phyloP scores from a whole-genome alignment of 2,797 vertebrate species.

The Enteromius thamalakanensis region DNA sequence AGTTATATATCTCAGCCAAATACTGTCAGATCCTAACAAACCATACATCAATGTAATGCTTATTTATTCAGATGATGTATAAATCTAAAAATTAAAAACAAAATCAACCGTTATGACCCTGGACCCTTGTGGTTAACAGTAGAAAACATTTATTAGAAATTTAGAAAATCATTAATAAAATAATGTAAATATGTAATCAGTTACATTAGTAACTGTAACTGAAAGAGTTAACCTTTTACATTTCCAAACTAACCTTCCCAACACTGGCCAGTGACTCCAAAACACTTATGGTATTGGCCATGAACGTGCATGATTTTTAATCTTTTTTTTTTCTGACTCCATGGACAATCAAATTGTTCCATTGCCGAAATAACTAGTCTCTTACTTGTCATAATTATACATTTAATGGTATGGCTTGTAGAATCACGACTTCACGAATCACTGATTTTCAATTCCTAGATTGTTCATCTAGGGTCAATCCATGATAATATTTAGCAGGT shows the following conservation, averaged over 20 bases:
- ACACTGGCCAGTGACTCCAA: background rate
- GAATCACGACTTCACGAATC: background rate
- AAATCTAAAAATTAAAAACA: too few species aligned
- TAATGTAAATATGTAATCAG: background rate
- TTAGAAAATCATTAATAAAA: background rate
- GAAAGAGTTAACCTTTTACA: background rate
- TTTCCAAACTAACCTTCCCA: background rate
- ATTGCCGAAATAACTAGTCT: background rate
- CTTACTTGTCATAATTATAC: background rate
- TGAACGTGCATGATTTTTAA: background rate
- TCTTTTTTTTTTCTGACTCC: background rate
- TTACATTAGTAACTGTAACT: background rate
- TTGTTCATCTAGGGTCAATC: background rate
- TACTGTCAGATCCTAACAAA: too few species aligned
- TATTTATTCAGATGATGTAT: too few species aligned
- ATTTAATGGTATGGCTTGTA: background rate
- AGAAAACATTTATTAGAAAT: background rate
- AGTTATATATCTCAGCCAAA: too few species aligned
- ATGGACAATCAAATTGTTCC: background rate
- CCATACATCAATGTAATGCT: too few species aligned
- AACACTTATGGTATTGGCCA: background rate
- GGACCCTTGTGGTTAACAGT: background rate
- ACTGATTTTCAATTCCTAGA: background rate
- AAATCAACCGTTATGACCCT: too few species aligned
- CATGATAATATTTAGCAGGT: background rate